Conservation (phyloP, 2,888 invertebrate species). For the Caenorhabditis macrosperma region DNA sequence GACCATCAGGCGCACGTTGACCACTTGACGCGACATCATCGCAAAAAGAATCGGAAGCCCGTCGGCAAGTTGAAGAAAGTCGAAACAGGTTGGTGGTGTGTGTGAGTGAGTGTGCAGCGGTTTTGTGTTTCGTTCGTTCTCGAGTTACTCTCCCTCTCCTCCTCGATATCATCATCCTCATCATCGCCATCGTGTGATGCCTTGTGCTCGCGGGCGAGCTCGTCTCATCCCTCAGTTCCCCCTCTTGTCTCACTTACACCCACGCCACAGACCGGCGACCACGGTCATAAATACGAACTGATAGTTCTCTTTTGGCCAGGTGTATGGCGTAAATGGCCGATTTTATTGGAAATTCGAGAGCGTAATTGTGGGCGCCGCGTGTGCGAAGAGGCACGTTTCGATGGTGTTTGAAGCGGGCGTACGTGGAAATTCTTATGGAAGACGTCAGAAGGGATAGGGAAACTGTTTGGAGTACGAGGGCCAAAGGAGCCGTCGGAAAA, state of each 20-base stretch:
- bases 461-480: background rate
- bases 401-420: too few relatives aligned
- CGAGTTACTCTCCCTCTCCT: too few relatives aligned
- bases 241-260: slow-evolving; percentile 40
- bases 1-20: slow-evolving; percentile 38
- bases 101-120: background rate
- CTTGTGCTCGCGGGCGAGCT: background rate
- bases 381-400: too few relatives aligned
- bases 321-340: background rate
- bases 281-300: slow-evolving; percentile 35
- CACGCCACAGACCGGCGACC: slow-evolving; percentile 35
- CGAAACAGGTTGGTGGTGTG: slow-evolving; percentile 49
- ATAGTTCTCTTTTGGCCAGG: slow-evolving; percentile 20
- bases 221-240: slow-evolving; percentile 45
- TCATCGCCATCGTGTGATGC: background rate
- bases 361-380: too few relatives aligned
- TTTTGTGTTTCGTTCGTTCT: slow-evolving; percentile 53
- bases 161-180: slow-evolving; percentile 44
- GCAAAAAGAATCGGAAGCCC: slow-evolving; percentile 52
- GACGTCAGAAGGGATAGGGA: background rate
- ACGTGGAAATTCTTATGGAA: too few relatives aligned
- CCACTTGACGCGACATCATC: slow-evolving; percentile 45
- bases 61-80: slow-evolving; percentile 49
- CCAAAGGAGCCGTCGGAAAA: too few relatives aligned
- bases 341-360: too few relatives aligned